phyloP scores from a whole-genome alignment of 1,140 invertebrate species.

The Laodelphax striatellus region DNA sequence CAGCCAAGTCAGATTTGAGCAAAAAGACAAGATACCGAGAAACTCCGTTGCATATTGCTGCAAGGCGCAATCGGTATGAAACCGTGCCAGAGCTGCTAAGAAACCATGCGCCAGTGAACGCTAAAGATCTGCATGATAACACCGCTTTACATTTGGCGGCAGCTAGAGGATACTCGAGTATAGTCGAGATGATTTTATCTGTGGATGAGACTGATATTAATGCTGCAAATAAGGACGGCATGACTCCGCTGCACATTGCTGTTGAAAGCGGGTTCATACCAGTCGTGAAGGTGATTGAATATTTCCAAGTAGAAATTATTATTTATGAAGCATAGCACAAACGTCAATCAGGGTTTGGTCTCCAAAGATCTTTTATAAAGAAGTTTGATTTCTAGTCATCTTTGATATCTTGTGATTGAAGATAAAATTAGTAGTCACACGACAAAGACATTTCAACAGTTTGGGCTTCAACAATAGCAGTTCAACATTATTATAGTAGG shows the following conservation, averaged over 20 bases:
- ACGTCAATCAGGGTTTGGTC: no score
- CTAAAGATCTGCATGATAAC: constrained; percentile 32
- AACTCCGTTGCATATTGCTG: constrained; percentile 34
- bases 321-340: no score
- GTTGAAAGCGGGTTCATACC: constrained; percentile 33
- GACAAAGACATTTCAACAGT: no score
- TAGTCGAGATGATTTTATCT: constrained; percentile 28
- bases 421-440: no score
- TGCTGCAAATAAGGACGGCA: constrained; percentile 29
- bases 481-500: no score
- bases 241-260: constrained; percentile 32
- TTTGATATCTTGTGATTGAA: no score
- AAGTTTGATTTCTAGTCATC: no score
- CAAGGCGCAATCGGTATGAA: constrained; percentile 30
- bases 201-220: constrained; percentile 28
- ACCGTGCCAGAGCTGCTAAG: constrained; percentile 28
- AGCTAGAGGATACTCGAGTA: constrained; percentile 31
- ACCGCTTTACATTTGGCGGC: constrained; percentile 33
- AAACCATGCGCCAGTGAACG: constrained; percentile 29
- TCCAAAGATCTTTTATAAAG: no score
- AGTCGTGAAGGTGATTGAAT: constrained; percentile 24
- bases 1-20: constrained; percentile 27
- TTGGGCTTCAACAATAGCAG: no score
- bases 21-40: constrained; percentile 31
- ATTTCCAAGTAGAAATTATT: background rate